Conservation (phyloP, 1,140 invertebrate species). For the Drosophila quadrilineata region DNA sequence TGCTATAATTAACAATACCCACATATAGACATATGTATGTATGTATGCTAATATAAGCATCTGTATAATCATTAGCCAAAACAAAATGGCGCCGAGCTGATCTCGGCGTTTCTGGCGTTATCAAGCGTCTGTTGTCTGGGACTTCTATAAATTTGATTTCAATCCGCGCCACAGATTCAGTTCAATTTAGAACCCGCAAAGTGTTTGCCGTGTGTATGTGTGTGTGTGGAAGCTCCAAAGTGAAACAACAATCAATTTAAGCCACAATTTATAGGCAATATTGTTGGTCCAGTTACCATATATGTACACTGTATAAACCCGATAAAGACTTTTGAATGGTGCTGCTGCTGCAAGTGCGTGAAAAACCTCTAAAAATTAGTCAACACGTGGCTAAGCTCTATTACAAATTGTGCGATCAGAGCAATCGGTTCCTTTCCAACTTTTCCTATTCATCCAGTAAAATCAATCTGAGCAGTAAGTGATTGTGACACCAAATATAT, state of each 20-base stretch:
- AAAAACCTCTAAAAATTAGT: constrained; percentile 41
- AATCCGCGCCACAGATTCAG: constrained; percentile 33
- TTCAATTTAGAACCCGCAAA: constrained; percentile 56
- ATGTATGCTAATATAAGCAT: background rate
- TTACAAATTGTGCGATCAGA: constrained; percentile 24
- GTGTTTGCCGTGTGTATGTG: constrained; percentile 16
- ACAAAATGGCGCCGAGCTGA: constrained; percentile 70
- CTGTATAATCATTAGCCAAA: constrained; percentile 13
- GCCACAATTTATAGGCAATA: too few relatives aligned
- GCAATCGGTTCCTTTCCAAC: constrained; percentile 18
- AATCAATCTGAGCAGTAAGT: constrained; percentile 45
- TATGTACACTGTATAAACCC: background rate
- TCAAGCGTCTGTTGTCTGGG: constrained; percentile 17
- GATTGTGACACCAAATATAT: background rate
- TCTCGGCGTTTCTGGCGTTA: constrained; percentile 56
- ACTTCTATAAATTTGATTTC: constrained; percentile 52
- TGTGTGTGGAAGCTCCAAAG: background rate
- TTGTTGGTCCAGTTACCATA: too few relatives aligned
- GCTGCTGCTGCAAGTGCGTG: constrained; percentile 55
- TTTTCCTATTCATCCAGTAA: constrained; percentile 23
- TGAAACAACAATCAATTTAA: constrained; percentile 21
- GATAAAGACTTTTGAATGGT: constrained; percentile 34
- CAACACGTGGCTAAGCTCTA: constrained; percentile 41
- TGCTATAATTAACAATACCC: too few relatives aligned
- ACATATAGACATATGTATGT: constrained; percentile 1